These are phyloP conservation scores for Pongo pygmaeus DNA, from an alignment of 2,113 vertebrate genomes.

Conservation along the genomic window DNA sequence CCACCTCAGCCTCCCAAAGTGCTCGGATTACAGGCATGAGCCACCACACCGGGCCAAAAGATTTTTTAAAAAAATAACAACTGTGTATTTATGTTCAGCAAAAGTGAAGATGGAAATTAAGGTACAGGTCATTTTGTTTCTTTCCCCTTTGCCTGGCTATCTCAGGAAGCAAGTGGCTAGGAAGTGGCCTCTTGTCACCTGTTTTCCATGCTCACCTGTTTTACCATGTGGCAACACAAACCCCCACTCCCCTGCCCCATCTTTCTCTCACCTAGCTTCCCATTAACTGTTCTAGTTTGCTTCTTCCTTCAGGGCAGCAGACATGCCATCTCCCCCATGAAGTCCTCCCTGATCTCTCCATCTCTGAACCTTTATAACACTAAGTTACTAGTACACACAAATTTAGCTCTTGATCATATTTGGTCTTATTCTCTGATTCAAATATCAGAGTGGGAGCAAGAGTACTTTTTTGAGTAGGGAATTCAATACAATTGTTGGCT, in stretches of 20 bases:
- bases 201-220: neutral
- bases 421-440: slow-evolving; percentile 26
- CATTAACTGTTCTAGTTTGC: neutral
- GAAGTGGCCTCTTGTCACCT: neutral
- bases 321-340: neutral
- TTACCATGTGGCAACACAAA: neutral
- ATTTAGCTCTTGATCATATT: slow-evolving; percentile 11
- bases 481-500: neutral
- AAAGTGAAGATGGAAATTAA: slow-evolving; percentile 24
- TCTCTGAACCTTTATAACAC: neutral
- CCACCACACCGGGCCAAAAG: no score
- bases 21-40: no score
- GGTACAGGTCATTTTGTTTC: neutral
- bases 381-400: neutral
- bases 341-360: neutral
- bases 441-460: neutral
- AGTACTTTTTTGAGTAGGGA: slow-evolving; percentile 25
- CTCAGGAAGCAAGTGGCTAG: neutral
- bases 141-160: neutral
- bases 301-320: neutral
- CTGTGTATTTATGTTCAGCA: neutral
- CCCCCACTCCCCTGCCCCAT: neutral
- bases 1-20: no score
- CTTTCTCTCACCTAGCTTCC: neutral
- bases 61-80: neutral